phyloP scores from a whole-genome alignment of 2,113 vertebrate genomes.

The Aplodontia rufa region DNA sequence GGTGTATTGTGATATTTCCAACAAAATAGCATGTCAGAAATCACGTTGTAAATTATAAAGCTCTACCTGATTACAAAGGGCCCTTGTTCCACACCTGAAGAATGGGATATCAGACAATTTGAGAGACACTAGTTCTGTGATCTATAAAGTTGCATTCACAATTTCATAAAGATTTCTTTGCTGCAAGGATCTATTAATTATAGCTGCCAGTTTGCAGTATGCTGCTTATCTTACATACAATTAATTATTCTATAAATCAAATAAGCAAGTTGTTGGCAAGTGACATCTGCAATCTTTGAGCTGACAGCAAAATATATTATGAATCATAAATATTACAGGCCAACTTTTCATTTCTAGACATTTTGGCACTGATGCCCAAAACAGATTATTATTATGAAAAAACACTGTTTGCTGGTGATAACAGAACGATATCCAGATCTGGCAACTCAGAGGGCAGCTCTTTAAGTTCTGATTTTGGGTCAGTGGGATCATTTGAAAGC shows the following conservation, averaged over 20 bases:
- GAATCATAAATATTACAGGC: constrained; percentile 57
- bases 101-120: neutral
- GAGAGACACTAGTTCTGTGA: neutral
- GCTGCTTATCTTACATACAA: constrained; percentile 57
- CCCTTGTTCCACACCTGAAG: neutral
- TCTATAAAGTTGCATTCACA: constrained; percentile 16
- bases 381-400: neutral
- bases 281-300: constrained; percentile 64
- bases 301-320: constrained; percentile 68
- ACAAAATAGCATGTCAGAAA: neutral
- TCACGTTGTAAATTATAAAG: neutral
- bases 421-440: neutral
- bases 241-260: constrained; percentile 78
- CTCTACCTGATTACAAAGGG: neutral
- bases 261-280: constrained; percentile 65
- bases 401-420: neutral
- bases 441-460: neutral
- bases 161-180: constrained; percentile 31
- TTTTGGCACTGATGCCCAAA: constrained; percentile 8
- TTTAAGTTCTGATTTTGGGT: neutral
- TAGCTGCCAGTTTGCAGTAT: constrained; percentile 16
- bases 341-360: constrained; percentile 52
- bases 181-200: constrained; percentile 59
- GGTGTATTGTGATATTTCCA: neutral
- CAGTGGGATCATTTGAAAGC: neutral